Evolutionary conservation across 2,113 vertebrate genomes (phyloP).

Genomic region (Eudyptes chrysolophus): DNA sequence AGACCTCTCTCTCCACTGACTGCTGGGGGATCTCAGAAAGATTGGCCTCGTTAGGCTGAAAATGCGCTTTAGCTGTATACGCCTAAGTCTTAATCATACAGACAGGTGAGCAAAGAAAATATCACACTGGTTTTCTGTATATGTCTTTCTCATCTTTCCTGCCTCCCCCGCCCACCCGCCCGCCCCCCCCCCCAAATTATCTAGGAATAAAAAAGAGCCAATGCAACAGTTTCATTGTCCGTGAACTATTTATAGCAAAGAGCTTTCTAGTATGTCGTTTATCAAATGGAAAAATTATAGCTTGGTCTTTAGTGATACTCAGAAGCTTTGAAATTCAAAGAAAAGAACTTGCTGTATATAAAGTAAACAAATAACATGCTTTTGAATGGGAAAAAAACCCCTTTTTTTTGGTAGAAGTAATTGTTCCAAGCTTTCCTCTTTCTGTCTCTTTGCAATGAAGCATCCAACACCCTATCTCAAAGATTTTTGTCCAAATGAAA

Average conservation of each 20-base stretch:
- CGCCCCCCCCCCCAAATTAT: background rate
- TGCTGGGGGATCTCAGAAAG: background rate
- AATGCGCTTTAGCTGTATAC: background rate
- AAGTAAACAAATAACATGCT: background rate
- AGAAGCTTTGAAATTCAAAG: slow-evolving; percentile 1
- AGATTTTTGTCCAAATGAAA: background rate
- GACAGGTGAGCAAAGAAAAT: background rate
- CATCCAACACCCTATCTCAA: background rate
- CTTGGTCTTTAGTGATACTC: background rate
- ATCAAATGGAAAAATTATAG: background rate
- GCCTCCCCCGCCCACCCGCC: accelerated
- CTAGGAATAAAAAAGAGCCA: background rate
- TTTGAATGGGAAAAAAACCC: background rate
- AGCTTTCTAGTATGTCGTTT: background rate
- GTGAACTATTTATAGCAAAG: background rate
- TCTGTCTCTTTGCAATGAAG: background rate
- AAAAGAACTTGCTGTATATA: background rate
- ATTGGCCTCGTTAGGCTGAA: background rate
- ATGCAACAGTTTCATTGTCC: background rate
- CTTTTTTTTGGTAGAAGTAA: background rate
- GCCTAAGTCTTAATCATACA: background rate
- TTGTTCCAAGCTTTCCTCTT: background rate
- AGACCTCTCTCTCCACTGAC: background rate
- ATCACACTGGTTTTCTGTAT: background rate
- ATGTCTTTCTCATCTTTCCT: background rate